Base-by-base conservation (phyloP, 1,140 invertebrate species). In the Drosophila busckii region DNA sequence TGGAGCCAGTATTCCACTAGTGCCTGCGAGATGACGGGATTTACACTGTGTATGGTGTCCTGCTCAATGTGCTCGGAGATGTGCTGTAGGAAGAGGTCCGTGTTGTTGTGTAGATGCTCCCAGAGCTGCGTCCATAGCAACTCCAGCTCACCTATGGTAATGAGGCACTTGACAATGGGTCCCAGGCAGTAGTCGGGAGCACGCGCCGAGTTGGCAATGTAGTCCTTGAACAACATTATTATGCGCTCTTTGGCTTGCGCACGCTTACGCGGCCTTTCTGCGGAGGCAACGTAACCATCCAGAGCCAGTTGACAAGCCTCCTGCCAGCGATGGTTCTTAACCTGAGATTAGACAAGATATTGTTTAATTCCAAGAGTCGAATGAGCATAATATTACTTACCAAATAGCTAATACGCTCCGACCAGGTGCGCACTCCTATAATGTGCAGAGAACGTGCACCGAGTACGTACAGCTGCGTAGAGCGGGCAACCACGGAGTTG, bases 401-500 rank as follows among this genome's bases (percentile, higher is more conserved):
- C 44, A 95, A 78, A 88, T 92, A 91, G 82, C 93, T 88, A 52
- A 95, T 82, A 70, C 94, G 85, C 86, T 97, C 93, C 68, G 92
- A 91, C 96, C 96, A 95, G 6, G 93, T 91, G 76, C 96, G 88
- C 68, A 98, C 90, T 48, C 92, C 93, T 38, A 96, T 90, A 7
- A 94, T 91, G 87, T 96, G 93, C 31, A 97, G 90, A 32, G 92
- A 92, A 69, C 93, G 93, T 0, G 93, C 93, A 0, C 97, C 97
- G 15, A 99, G 88, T 1, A 98, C 73, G 42, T 97, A 91, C 6
- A 98, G 86, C 66, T 97, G 94, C 35, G 93, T 94, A 25, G 93
- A 93, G 58, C 93, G 91, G 40, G 92, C 93, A 45, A 94, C 92
- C 10, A 97, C 91, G 9, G 97, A 97, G 68, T 97, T 97, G 70